Base-by-base conservation (phyloP, 2,888 invertebrate species). In the Smittia aterrima region DNA sequence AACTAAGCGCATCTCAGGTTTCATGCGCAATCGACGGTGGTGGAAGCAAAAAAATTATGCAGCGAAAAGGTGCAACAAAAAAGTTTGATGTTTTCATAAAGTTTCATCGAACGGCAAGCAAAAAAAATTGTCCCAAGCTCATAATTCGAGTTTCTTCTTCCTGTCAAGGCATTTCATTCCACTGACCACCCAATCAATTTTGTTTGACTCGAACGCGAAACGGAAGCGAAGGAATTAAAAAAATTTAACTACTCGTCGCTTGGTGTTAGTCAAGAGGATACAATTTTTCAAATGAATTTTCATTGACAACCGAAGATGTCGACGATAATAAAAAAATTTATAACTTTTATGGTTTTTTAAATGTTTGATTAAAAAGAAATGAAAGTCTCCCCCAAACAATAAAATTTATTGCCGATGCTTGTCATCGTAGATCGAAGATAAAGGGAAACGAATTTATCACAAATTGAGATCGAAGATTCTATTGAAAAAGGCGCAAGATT, bases 181-280 rank as follows among this genome's bases (percentile, higher is more conserved):
- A 24, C 20, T 58, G 58, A 58, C 58, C 58, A 58, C 58, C 58
- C 58, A 58, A 58, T 58, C 24, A 58, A 58, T 58, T 20, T 20
- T 58, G 6, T 40, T 40, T 13, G 53, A 2, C 18, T 11, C 20
- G 58, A 13, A 2, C 24, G 58, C 58, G 22, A 58, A 24, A 18
- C 20, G 58, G 24, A 58, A 58, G 24, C 22, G 20, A 58, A 9
- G 22, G 11, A 58, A 58, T 18, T 22, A 58, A 58, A 58, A 53
- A n/a, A 32, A 32, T n/a, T 47, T 2, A 16, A 47, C 6, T 40
- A 9, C 38, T 4, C 9, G 38, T 7, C 4, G 16, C 16, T 47
- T n/a, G 2, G 16, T 47, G 47, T 47, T 16, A 3, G 16, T 47
- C 11, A n/a, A 47, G 16, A 47, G 47, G 47, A 47, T 47, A 47